Evolutionary conservation across 2,888 invertebrate species (phyloP), one percentile per base, ranked within the genome.

Genomic region (Diachrysia chrysitis): DNA sequence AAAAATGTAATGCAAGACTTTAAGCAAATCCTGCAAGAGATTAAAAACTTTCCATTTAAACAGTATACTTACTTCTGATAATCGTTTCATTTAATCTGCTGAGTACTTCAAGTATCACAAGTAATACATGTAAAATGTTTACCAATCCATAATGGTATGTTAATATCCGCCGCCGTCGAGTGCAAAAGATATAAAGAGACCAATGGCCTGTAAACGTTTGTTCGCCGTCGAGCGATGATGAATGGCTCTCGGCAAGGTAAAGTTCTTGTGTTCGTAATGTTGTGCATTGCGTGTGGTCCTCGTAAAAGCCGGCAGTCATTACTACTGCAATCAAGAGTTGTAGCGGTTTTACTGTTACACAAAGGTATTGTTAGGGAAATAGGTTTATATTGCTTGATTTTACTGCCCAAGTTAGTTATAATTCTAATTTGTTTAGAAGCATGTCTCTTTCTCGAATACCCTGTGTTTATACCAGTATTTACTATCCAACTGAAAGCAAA

Each of bases 171-270:
- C 9, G 42, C 63, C 55, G 78, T 56, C 54, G 51, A 58, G 63
- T 56, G 58, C 58, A 63, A 32, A 35, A 58, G 42, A 73, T 58
- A 48, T 60, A 32, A 35, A 58, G 42, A 73, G 60, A 48, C 63
- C 58, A 78, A 42, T 25, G 58, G 58, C 51, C 55, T 56, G 55
- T 48, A n/a, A 54, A 74, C 70, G 70, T 75, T 75, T 74, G 63
- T 78, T 35, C 69, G 54, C 74, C 63, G 75, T 78, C 74, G 25
- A 37, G 56, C 23, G 17, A 69, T 75, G 79, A 78, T 78, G 70
- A 56, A 75, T 75, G 55, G 75, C 37, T 74, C 63, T 75, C 74
- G 55, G 55, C 78, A 78, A 69, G 79, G 74, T 74, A 69, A 74
- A 63, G 70, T 78, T 46, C 23, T 63, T 37, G 32, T 58, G 37